Base-by-base conservation (phyloP, 2,888 invertebrate species). In the Nemurella pictetii region DNA sequence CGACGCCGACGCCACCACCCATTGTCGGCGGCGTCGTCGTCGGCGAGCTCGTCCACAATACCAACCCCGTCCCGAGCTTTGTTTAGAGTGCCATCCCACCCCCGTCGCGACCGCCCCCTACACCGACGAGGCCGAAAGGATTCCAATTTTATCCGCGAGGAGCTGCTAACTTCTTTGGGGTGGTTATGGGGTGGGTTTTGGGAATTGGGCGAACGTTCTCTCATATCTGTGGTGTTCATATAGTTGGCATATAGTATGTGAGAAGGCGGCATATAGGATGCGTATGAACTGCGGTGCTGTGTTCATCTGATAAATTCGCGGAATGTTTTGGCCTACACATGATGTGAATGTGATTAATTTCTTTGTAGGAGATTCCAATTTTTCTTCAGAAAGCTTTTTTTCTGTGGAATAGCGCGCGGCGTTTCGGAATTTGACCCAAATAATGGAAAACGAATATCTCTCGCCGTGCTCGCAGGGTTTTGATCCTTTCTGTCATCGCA, bases 1-100 rank as follows among this genome's bases (percentile, higher is more conserved):
- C 55, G 55, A 55, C 55, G 55, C 55, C 35, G 12, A 4, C 55
- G 55, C 1, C 55, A 20, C 55, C 55, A 20, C 55, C 55, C 55
- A 55, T 55, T 55, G 55, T 55, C 55, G 35, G n/a, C 35, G 55
- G 55, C 55, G 20, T 55, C 15, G 55, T 20, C 55, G 55, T 55
- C 55, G 55, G n/a, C n/a, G n/a, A n/a, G n/a, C n/a, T n/a, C n/a
- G n/a, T n/a, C n/a, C n/a, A 77, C 28, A 77, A 7, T n/a, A 7
- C 20, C 77, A 77, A 25, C 7, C 77, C 7, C 26, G 26, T 77
- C n/a, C n/a, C 29, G 35, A 35, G 80, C 36, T 80, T 36, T 36
- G 36, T 36, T 36, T 80, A 80, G 80, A 80, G 35, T 80, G 36
- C 80, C 30, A 32, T 12, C 80, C 80, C 2, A 12, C 80, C 80